Percentiles rank a stretch among this genome's conserved stretches.
phyloP scores from a whole-genome alignment of 2,797 vertebrate species.

The Acrocephalus scirpaceus region DNA sequence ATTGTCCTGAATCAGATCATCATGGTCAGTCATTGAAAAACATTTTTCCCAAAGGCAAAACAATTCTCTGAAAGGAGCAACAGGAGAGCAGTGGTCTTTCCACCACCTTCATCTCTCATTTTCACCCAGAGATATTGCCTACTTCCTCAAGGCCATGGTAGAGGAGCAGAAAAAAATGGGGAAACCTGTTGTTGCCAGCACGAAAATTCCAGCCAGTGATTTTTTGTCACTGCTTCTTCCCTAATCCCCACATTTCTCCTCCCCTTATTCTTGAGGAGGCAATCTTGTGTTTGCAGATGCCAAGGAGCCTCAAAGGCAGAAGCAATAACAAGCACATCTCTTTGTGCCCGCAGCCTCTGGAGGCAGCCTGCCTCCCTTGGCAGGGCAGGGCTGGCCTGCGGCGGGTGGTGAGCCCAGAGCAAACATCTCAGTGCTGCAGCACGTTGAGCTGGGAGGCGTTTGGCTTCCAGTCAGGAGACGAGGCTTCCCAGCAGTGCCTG shows the following conservation, averaged over 20 bases:
- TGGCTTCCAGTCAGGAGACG: background rate
- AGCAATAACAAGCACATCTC: background rate
- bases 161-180: background rate
- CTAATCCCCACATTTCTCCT: background rate
- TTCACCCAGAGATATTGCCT: background rate
- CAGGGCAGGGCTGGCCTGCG: accelerated
- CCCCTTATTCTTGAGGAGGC: background rate
- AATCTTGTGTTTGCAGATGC: background rate
- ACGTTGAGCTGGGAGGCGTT: background rate
- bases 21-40: background rate
- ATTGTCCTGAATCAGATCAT: background rate
- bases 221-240: background rate
- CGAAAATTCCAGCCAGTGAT: accelerated
- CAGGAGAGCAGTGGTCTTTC: background rate
- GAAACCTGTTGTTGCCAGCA: background rate
- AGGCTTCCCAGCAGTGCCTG: background rate
- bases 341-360: accelerated
- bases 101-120: background rate
- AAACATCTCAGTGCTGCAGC: background rate
- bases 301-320: background rate
- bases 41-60: background rate
- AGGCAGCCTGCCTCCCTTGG: background rate
- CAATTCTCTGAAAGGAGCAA: background rate
- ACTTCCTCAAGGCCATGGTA: background rate
- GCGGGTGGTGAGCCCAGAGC: background rate